Conservation (phyloP, 2,888 invertebrate species). For the Nycteola revayana region DNA sequence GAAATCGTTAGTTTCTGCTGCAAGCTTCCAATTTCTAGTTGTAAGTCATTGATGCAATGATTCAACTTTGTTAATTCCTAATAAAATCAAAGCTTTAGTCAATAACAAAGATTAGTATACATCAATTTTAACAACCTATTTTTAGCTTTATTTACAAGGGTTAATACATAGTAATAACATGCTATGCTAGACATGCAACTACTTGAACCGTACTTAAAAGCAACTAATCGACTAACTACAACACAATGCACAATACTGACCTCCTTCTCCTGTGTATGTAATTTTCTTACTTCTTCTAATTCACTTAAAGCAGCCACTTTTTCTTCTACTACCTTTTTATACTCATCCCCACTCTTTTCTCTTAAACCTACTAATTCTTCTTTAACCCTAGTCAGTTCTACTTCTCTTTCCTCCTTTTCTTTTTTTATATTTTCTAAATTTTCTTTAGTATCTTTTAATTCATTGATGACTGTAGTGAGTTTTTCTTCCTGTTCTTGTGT, state of each 20-base stretch:
- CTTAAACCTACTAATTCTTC: conserved; percentile 58
- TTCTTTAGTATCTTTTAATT: conserved; percentile 66
- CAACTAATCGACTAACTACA: neutral
- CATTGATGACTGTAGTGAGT: conserved; percentile 51
- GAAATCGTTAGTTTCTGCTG: conserved; percentile 46
- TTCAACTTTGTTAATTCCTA: conserved; percentile 53
- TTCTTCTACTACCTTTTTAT: conserved; percentile 61
- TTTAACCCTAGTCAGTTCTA: conserved; percentile 58
- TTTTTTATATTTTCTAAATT: conserved; percentile 51
- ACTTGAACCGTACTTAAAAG: neutral
- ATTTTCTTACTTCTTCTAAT: conserved; percentile 53
- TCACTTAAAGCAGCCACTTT: conserved; percentile 60
- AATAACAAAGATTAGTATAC: no score
- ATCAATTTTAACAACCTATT: no score
- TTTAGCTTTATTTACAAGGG: no score
- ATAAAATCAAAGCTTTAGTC: conserved; percentile 33
- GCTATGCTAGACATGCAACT: conserved; percentile 4
- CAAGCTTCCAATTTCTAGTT: conserved; percentile 49
- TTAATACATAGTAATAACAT: conserved; percentile 1
- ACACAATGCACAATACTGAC: conserved; percentile 48
- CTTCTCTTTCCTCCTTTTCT: conserved; percentile 60
- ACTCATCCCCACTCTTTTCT: conserved; percentile 65
- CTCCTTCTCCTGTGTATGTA: conserved; percentile 67
- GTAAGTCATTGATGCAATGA: conserved; percentile 46
- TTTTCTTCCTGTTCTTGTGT: conserved; percentile 66